phyloP scores from a whole-genome alignment of 2,888 invertebrate genomes.

The Pachliopta kotzebuea region DNA sequence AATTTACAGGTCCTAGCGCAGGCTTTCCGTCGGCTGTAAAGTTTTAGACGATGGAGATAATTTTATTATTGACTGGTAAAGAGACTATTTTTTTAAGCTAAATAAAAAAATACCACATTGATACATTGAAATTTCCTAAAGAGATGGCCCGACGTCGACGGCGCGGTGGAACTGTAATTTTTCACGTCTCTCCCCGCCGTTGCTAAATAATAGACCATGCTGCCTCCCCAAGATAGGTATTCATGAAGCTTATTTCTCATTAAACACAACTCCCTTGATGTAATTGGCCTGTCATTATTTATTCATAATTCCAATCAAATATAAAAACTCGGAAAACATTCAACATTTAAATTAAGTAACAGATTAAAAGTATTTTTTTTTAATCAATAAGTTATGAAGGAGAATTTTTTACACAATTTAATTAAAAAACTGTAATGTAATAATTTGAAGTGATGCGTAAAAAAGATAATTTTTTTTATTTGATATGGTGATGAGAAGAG shows the following conservation, averaged over 20 bases:
- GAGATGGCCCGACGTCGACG: conserved; percentile 9
- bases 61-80: not conserved
- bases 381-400: too few relatives aligned
- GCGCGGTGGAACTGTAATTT: conserved; percentile 34
- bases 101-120: conserved; percentile 7
- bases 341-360: not conserved
- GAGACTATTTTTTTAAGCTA: not conserved
- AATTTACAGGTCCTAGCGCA: too few relatives aligned
- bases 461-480: too few relatives aligned
- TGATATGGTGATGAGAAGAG: too few relatives aligned
- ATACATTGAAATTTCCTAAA: conserved; percentile 26
- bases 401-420: too few relatives aligned
- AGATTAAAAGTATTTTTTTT: not conserved
- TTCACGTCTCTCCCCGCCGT: conserved; percentile 20
- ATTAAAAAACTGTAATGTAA: too few relatives aligned
- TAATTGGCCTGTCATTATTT: conserved; percentile 41
- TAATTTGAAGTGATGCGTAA: too few relatives aligned
- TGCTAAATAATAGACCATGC: conserved; percentile 41
- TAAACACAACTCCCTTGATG: conserved; percentile 51
- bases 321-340: not conserved
- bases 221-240: conserved; percentile 36
- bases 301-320: conserved; percentile 14
- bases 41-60: too few relatives aligned
- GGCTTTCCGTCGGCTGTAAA: too few relatives aligned
- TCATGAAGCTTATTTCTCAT: conserved; percentile 54